Percentiles rank a stretch among this genome's conserved stretches.
These are phyloP conservation scores for Ctenochaetus hawaiiensis DNA, from an alignment of 2,797 vertebrate species.

Conservation along the genomic window DNA sequence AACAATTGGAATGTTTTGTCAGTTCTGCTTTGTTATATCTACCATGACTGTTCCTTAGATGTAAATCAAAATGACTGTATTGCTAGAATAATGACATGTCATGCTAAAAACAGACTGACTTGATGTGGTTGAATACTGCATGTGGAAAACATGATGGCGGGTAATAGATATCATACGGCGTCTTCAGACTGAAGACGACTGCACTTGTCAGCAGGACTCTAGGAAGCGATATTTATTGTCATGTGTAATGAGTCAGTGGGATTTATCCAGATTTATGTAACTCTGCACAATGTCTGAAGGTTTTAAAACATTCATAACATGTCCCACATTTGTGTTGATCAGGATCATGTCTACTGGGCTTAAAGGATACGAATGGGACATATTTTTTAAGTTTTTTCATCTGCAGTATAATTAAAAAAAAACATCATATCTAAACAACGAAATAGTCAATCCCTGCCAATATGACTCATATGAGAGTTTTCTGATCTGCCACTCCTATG, in stretches of 20 bases:
- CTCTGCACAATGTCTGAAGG: conserved; percentile 37
- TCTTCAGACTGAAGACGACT: conserved; percentile 58
- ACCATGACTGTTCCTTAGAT: conserved; percentile 63
- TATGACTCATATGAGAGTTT: conserved; percentile 22
- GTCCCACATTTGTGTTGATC: conserved; percentile 46
- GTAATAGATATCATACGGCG: conserved; percentile 64
- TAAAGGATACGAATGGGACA: conserved; percentile 5
- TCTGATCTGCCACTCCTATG: conserved; percentile 23
- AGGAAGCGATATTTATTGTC: conserved; percentile 64
- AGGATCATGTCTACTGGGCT: conserved; percentile 23
- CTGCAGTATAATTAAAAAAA: not conserved
- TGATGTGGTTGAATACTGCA: conserved; percentile 57
- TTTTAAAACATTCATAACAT: conserved; percentile 26
- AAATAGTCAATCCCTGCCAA: not conserved
- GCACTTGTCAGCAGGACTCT: conserved; percentile 59
- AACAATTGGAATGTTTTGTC: conserved; percentile 62
- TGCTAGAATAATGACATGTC: conserved; percentile 54
- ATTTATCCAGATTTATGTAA: conserved; percentile 31
- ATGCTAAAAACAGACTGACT: conserved; percentile 30
- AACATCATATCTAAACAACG: not conserved
- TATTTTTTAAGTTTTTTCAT: conserved; percentile 7
- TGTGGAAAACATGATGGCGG: conserved; percentile 71
- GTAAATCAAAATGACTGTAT: conserved; percentile 55
- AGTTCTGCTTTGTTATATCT: conserved; percentile 62
- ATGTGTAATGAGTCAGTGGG: conserved; percentile 61